Conservation (phyloP, 2,797 vertebrate species). For the Ceyx erithaca region DNA sequence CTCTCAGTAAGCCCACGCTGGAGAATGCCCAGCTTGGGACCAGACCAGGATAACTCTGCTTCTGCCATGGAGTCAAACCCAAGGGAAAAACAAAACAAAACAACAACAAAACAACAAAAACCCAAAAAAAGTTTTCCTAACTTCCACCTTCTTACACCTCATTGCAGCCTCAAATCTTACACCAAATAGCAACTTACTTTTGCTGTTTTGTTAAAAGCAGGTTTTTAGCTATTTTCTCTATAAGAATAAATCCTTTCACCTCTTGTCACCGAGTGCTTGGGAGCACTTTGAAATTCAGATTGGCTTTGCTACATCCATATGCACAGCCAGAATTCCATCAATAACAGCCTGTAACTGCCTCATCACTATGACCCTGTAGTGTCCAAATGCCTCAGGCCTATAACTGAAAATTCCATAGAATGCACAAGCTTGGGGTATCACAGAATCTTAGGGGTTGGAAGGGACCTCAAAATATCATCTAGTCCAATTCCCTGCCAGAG, state of each 20-base stretch:
- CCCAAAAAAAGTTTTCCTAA: neutral
- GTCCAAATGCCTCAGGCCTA: neutral
- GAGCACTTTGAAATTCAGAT: neutral
- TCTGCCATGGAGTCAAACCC: neutral
- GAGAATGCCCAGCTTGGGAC: neutral
- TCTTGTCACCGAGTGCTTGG: neutral
- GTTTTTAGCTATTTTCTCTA: neutral
- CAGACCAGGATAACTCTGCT: neutral
- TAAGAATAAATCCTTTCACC: neutral
- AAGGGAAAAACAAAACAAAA: neutral
- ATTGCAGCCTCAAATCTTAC: neutral
- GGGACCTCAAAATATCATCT: too few relatives aligned
- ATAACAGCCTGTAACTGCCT: neutral
- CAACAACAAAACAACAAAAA: too few relatives aligned
- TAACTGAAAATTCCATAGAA: neutral
- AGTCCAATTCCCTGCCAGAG: too few relatives aligned
- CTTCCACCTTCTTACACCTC: neutral
- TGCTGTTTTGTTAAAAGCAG: neutral
- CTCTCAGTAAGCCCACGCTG: fast-evolving
- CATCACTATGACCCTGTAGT: neutral
- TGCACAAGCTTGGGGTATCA: neutral
- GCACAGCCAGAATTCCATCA: neutral
- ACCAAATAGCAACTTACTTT: neutral
- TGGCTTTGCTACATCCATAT: neutral
- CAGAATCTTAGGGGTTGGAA: too few relatives aligned